Conservation (phyloP, 1,140 invertebrate species). For the Pseudomyrmex gracilis region DNA sequence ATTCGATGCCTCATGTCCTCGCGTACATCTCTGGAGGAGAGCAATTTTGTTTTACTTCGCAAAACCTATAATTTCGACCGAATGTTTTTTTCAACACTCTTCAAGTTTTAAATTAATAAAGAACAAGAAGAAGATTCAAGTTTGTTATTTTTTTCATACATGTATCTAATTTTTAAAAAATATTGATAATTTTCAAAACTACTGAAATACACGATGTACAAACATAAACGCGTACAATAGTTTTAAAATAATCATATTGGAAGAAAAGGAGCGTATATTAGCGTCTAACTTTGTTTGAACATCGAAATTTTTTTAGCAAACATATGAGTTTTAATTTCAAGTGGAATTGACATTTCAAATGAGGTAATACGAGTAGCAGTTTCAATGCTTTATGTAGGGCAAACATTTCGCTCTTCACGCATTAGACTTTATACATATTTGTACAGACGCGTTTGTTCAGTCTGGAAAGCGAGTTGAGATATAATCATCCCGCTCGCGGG, state of each 20-base stretch:
- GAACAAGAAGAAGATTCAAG: no score
- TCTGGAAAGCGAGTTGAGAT: constrained; percentile 39
- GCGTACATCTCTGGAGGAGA: neutral
- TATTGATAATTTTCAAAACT: neutral
- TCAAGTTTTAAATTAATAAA: no score
- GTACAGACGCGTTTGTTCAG: constrained; percentile 58
- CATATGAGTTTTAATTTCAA: constrained; percentile 29
- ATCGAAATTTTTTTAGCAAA: constrained; percentile 8
- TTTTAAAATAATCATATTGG: neutral
- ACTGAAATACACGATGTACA: neutral
- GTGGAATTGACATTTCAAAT: constrained; percentile 25
- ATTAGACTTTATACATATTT: constrained; percentile 69
- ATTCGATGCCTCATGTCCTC: constrained; percentile 45
- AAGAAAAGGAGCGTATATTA: neutral
- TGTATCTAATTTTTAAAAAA: neutral
- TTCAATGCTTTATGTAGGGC: constrained; percentile 15
- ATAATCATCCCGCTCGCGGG: constrained; percentile 10
- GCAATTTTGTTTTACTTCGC: constrained; percentile 20
- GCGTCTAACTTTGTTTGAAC: constrained; percentile 6
- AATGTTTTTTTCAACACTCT: neutral
- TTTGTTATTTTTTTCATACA: neutral
- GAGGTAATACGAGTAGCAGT: constrained; percentile 50
- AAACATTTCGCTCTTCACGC: constrained; percentile 70
- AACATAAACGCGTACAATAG: neutral
- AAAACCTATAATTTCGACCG: constrained; percentile 30